Conservation (phyloP, 2,113 vertebrate species). For the Mungos mungo region DNA sequence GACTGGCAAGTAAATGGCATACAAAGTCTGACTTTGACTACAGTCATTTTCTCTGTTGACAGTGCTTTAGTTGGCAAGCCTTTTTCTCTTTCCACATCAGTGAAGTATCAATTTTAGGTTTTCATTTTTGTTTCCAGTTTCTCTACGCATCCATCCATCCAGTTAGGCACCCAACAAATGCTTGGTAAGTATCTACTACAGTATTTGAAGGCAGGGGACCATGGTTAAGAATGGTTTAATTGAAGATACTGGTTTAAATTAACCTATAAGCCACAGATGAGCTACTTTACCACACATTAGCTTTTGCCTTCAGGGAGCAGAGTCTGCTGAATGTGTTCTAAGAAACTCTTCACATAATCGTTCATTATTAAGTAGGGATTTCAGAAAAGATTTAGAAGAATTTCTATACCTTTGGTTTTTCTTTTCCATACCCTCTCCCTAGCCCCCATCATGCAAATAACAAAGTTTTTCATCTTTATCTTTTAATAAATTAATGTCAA, state of each 20-base stretch:
- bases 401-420: not conserved
- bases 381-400: not conserved
- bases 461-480: not conserved
- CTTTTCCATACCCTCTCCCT: not conserved
- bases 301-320: not conserved
- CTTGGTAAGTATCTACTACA: not conserved
- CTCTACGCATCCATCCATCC: not conserved
- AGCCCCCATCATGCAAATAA: not conserved
- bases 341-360: not conserved
- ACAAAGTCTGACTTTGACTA: not conserved
- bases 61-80: not conserved
- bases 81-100: not conserved
- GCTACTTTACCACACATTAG: not conserved
- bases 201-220: not conserved
- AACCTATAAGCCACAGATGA: not conserved
- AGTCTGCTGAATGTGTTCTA: not conserved
- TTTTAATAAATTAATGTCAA: not conserved
- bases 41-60: not conserved
- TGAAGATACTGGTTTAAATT: not conserved
- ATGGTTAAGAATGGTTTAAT: not conserved
- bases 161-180: not conserved
- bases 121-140: slow-evolving; percentile 14
- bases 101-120: not conserved
- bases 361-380: not conserved
- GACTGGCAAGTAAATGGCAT: not conserved